Base-by-base conservation (phyloP, 2,888 invertebrate species). In the Leucozona laternaria region DNA sequence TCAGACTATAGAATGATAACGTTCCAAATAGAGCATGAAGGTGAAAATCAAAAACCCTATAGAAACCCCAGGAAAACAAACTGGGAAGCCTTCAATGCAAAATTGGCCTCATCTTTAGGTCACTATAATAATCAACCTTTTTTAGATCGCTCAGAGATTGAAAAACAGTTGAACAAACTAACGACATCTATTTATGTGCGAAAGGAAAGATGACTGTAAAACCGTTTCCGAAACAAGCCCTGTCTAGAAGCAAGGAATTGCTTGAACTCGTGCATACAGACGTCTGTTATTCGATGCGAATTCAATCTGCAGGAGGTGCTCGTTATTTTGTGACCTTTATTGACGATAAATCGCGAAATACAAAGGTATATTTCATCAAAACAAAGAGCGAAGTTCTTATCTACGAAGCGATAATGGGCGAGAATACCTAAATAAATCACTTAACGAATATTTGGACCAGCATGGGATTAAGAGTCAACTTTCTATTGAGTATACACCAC, bases 301-400 rank as follows among this genome's bases (percentile, higher is more conserved):
- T 17, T 13, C 20, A 7, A 15, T 79, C 75, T 10, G 10, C 60
- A 17, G 75, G 75, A 1, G 68, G 62, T 57, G 53, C 64, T 6
- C 28, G 20, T 37, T 79, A 17, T 34, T 84, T 71, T 45, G 13
- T 75, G 34, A 55, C 55, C 4, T 55, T 55, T 7, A 55, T 55
- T 7, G 45, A 45, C 8, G 45, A 45, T 17, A 45, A 17, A 5
- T 45, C 45, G 8, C 3, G 17, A 45, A 17, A 45, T 1, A 17
- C 2, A 7, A 4, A 4, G 1, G 58, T 79, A 1, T 73, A 80
- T 13, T 31, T 64, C 6, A 58, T 76, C 4, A 3, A 72, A 75
- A 58, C n/a, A 68, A 0, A 89, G 89, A 78, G 72, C 50, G 25
- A 89, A 87, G 62, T 88, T 57, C 34, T 72, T 45, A n/a, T 40